phyloP scores from a whole-genome alignment of 2,113 vertebrate genomes.

The Sardina pilchardus region DNA sequence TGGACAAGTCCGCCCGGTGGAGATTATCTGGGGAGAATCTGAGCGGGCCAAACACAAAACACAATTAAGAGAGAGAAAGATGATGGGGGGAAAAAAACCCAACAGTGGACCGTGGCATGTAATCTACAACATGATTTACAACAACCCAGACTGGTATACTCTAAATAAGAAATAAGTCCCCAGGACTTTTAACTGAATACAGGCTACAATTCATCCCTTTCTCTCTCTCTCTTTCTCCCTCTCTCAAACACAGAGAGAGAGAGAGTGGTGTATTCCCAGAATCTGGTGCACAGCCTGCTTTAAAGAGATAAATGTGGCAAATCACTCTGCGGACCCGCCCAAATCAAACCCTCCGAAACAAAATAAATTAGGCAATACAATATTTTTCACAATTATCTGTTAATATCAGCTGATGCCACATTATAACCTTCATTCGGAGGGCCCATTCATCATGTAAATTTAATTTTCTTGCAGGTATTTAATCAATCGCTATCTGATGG shows the following conservation, averaged over 20 bases:
- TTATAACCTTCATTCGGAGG: conserved; percentile 81
- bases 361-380: conserved; percentile 83
- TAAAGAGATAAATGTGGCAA: conserved; percentile 72
- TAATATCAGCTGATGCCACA: conserved; percentile 82
- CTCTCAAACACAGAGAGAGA: background rate
- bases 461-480: conserved; percentile 91
- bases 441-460: conserved; percentile 90
- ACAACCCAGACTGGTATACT: conserved; percentile 9
- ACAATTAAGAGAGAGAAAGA: background rate
- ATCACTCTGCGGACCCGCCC: conserved; percentile 55
- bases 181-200: conserved; percentile 33
- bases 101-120: background rate
- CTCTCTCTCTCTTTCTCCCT: no score
- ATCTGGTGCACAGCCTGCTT: conserved; percentile 58
- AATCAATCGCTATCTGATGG: conserved; percentile 90
- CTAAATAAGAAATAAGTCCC: conserved; percentile 3
- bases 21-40: conserved; percentile 12
- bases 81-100: background rate
- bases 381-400: conserved; percentile 82
- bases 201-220: no score
- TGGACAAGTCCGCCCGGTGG: background rate
- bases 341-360: conserved; percentile 76
- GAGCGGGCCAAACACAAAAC: background rate
- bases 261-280: background rate
- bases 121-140: conserved; percentile 25